These are phyloP conservation scores for Ephydatia muelleri DNA, from an alignment of 37 sponge, comb jelly and placozoan species.

Conservation along the genomic window DNA sequence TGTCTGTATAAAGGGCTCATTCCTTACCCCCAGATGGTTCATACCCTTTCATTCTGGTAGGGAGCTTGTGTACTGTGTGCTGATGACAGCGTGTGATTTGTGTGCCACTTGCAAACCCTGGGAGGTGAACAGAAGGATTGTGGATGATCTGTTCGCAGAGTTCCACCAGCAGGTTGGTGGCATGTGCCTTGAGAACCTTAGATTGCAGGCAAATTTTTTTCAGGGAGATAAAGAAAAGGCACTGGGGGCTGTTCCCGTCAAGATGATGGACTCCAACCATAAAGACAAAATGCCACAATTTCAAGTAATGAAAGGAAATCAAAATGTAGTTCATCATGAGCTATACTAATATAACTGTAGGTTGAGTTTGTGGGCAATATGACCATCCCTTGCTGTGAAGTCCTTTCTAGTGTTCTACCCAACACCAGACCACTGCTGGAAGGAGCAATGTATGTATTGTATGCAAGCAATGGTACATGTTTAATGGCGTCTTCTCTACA, in stretches of 20 bases:
- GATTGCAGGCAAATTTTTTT: not conserved
- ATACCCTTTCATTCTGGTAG: too few species aligned
- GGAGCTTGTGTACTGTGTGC: conserved; percentile 35
- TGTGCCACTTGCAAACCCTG: conserved; percentile 57
- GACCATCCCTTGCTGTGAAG: conserved; percentile 34
- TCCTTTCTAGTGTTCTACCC: conserved; percentile 24
- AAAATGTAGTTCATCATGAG: not conserved
- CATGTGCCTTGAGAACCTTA: not conserved
- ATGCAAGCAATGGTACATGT: not conserved
- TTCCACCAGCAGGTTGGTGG: conserved; percentile 62
- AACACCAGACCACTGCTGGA: conserved; percentile 4
- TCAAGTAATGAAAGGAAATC: conserved; percentile 8
- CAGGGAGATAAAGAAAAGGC: conserved; percentile 79
- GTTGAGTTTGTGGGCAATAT: conserved; percentile 33
- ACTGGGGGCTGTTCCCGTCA: conserved; percentile 41
- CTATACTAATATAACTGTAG: not conserved
- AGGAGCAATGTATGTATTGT: conserved; percentile 22
- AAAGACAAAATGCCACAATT: conserved; percentile 3
- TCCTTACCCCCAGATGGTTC: too few species aligned
- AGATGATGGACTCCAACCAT: conserved; percentile 64
- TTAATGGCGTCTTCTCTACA: not conserved
- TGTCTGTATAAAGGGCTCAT: too few species aligned
- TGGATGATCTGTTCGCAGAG: conserved; percentile 43
- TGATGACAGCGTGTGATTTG: conserved; percentile 69
- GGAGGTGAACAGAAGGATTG: conserved; percentile 44